These are phyloP conservation scores for Glareola pratincola DNA, from an alignment of 2,113 vertebrate species.

Conservation along the genomic window DNA sequence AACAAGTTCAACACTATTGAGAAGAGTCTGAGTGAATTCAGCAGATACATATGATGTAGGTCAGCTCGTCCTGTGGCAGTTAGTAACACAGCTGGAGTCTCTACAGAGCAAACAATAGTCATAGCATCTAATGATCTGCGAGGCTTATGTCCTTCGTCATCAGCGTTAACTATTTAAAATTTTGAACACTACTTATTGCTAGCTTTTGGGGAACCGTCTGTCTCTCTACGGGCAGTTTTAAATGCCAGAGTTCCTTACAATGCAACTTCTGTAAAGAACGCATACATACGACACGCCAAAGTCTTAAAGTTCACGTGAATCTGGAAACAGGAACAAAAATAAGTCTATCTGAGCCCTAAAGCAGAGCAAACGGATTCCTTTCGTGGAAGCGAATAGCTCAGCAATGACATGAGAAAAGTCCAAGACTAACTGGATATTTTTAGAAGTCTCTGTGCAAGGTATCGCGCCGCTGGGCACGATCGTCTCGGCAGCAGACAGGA, in stretches of 20 bases:
- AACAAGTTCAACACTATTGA: background rate
- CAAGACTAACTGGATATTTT: background rate
- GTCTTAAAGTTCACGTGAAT: background rate
- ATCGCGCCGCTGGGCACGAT: rapidly evolving
- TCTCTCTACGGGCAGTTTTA: background rate
- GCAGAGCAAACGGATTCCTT: background rate
- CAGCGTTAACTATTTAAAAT: background rate
- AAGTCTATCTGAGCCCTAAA: background rate
- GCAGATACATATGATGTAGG: background rate
- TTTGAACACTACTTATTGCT: background rate
- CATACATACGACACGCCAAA: background rate
- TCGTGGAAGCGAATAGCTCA: background rate
- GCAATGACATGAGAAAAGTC: background rate
- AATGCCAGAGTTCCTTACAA: background rate
- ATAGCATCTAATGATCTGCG: background rate
- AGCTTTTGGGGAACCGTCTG: background rate
- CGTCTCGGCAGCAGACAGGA: background rate
- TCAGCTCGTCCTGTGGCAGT: background rate
- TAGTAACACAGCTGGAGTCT: background rate
- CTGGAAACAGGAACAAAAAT: background rate
- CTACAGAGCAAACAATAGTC: background rate
- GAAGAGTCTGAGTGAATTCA: background rate
- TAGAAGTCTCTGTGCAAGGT: background rate
- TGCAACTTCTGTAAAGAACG: background rate
- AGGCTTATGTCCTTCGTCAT: background rate